Evolutionary conservation across 2,888 invertebrate genomes (phyloP).

Genomic region (Ligdia adustata): DNA sequence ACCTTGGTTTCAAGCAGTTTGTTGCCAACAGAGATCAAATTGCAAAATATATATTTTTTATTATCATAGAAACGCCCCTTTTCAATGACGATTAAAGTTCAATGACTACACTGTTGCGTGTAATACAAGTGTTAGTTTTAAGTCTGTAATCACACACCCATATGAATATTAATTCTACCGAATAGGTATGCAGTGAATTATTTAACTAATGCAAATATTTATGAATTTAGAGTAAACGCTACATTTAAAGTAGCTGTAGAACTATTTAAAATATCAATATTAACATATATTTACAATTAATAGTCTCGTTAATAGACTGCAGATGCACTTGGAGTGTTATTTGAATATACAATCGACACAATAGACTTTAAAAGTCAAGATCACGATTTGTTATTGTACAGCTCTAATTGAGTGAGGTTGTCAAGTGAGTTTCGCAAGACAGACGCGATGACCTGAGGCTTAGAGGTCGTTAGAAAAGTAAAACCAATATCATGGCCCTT

Average conservation of each 20-base stretch:
- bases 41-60: not conserved
- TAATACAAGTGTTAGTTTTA: not conserved
- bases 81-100: not conserved
- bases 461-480: conserved; percentile 27
- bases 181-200: no score
- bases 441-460: conserved; percentile 23
- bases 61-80: not conserved
- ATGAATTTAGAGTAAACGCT: no score
- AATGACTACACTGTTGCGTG: no score
- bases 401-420: conserved; percentile 27
- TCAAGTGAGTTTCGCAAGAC: conserved; percentile 32
- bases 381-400: conserved; percentile 27
- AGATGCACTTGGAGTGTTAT: conserved; percentile 10
- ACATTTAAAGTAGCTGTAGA: no score
- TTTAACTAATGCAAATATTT: no score
- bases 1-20: not conserved
- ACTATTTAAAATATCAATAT: no score
- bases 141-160: not conserved
- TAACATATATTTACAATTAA: no score
- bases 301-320: not conserved
- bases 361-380: conserved; percentile 37
- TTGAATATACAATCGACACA: conserved; percentile 16
- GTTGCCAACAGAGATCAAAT: not conserved
- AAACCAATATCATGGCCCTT: conserved; percentile 29
- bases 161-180: no score